These are phyloP conservation scores for Pogonognathellus flavescens DNA, from an alignment of 1,140 invertebrate species.

Conservation along the genomic window DNA sequence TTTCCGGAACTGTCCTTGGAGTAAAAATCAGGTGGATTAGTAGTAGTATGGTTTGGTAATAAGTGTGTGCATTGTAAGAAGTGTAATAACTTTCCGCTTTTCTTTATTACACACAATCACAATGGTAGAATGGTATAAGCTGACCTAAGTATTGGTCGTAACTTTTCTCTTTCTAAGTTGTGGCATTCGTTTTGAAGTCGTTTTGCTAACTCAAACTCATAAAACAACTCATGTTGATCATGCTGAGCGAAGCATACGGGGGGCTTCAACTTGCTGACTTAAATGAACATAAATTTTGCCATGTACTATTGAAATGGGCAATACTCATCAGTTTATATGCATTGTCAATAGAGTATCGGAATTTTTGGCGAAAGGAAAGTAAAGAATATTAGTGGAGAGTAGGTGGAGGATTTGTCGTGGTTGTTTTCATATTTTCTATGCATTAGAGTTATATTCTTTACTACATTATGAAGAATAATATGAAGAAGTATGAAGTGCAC, in stretches of 20 bases:
- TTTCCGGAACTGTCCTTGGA: no score
- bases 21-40: not conserved
- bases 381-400: slow-evolving; percentile 37
- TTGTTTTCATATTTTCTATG: slow-evolving; percentile 20
- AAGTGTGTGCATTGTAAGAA: not conserved
- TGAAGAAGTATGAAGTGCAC: no score
- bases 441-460: no score
- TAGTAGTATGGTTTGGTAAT: not conserved
- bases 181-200: not conserved
- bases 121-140: no score
- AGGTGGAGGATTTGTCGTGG: slow-evolving; percentile 30
- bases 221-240: slow-evolving; percentile 58
- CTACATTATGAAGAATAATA: no score
- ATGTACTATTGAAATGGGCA: slow-evolving; percentile 36
- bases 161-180: not conserved
- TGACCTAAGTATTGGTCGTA: no score
- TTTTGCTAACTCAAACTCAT: not conserved
- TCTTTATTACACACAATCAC: not conserved
- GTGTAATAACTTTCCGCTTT: not conserved
- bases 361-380: slow-evolving; percentile 43
- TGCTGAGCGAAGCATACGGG: slow-evolving; percentile 56
- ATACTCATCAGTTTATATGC: slow-evolving; percentile 22
- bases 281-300: slow-evolving; percentile 57
- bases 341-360: slow-evolving; percentile 37
- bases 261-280: slow-evolving; percentile 54